A percentile compares a stretch with the other conserved stretches of the same genome.
Conservation (phyloP, 2,113 vertebrate genomes). For the Odobenus rosmarus region DNA sequence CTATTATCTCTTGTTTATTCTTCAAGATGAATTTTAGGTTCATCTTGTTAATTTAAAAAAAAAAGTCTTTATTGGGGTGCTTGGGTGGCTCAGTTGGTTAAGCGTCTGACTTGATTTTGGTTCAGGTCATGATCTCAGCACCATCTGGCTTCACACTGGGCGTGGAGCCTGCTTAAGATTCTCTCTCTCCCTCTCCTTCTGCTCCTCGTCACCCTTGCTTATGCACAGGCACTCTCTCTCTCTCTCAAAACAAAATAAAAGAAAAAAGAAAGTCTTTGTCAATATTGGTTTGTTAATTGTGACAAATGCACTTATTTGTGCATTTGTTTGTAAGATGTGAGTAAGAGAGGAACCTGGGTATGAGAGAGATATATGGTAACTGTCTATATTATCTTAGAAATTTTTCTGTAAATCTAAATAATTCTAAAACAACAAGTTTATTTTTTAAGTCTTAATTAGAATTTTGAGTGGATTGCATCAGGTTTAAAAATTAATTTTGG, state of each 20-base stretch:
- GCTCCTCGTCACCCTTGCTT: background rate
- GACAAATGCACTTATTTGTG: background rate
- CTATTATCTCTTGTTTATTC: background rate
- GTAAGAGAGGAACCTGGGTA: background rate
- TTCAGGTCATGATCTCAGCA: background rate
- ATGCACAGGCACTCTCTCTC: background rate
- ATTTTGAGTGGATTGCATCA: background rate
- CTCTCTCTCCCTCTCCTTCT: background rate
- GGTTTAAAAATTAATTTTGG: constrained; percentile 34
- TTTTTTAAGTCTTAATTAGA: background rate
- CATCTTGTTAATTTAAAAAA: constrained; percentile 2
- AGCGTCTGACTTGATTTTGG: background rate
- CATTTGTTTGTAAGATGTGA: background rate
- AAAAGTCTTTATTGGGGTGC: background rate
- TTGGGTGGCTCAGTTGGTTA: background rate
- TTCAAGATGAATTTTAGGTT: background rate
- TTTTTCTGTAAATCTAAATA: background rate
- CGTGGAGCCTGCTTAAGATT: background rate
- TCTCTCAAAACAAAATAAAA: background rate
- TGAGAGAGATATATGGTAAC: background rate
- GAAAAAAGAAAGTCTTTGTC: background rate
- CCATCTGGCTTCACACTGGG: background rate
- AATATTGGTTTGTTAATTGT: background rate
- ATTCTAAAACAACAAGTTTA: background rate
- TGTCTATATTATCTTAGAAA: background rate